Conservation (phyloP, 1,140 invertebrate genomes). For the Ganaspis sp. region DNA sequence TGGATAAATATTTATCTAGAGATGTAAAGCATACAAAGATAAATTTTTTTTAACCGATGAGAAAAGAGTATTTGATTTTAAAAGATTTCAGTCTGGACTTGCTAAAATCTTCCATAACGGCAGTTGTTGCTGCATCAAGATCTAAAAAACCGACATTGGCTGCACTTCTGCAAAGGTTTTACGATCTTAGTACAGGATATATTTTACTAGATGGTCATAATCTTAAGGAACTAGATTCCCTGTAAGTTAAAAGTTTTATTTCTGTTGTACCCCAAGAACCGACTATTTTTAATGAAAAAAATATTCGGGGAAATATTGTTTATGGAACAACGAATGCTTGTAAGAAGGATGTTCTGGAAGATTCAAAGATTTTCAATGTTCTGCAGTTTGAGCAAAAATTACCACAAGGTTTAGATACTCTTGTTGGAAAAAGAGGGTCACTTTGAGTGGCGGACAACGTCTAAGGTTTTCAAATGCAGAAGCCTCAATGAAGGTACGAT, state of each 20-base stretch:
- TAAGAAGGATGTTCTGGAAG: slow-evolving; percentile 79
- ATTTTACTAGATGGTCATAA: slow-evolving; percentile 83
- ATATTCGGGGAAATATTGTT: slow-evolving; percentile 89
- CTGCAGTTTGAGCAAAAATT: slow-evolving; percentile 87
- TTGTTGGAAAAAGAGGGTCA: slow-evolving; percentile 89
- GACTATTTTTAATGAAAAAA: slow-evolving; percentile 87
- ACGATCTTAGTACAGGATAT: slow-evolving; percentile 84
- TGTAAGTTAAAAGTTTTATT: slow-evolving; percentile 85
- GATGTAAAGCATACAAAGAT: slow-evolving; percentile 86
- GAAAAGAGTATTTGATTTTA: slow-evolving; percentile 81
- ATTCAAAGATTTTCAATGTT: slow-evolving; percentile 86
- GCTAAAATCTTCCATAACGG: slow-evolving; percentile 83
- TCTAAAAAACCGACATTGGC: slow-evolving; percentile 91
- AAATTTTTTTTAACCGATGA: slow-evolving; percentile 84
- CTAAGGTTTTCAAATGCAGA: slow-evolving; percentile 93
- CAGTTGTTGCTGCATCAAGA: slow-evolving; percentile 90
- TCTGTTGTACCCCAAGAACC: slow-evolving; percentile 91
- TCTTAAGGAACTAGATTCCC: slow-evolving; percentile 81
- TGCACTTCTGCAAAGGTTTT: slow-evolving; percentile 86
- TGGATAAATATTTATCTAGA: slow-evolving; percentile 64
- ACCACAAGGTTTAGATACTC: slow-evolving; percentile 84
- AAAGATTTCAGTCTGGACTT: slow-evolving; percentile 84
- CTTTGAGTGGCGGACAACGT: slow-evolving; percentile 91
- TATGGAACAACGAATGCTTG: slow-evolving; percentile 80
- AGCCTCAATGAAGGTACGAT: slow-evolving; percentile 87